These are phyloP conservation scores for Colostygia pectinataria DNA, from an alignment of 2,888 invertebrate genomes.

Conservation along the genomic window DNA sequence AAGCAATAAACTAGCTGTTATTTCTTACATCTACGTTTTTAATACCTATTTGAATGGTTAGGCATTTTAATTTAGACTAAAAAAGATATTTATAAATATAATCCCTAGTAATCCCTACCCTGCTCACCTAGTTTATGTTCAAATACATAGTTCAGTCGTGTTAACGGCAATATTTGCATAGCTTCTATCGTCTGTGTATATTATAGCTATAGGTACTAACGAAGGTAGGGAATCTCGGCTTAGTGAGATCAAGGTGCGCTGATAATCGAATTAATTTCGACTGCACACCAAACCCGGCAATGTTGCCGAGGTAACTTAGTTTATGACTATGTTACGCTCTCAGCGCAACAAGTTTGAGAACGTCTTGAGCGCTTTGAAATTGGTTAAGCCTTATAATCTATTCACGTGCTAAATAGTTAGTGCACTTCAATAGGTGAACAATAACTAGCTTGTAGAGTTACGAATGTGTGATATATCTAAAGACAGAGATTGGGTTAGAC, in stretches of 20 bases:
- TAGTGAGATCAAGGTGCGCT: slow-evolving; percentile 75
- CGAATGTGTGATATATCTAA: slow-evolving; percentile 5
- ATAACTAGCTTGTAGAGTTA: slow-evolving; percentile 10
- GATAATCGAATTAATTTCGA: slow-evolving; percentile 80
- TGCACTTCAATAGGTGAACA: slow-evolving; percentile 37
- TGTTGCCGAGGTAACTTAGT: slow-evolving; percentile 77
- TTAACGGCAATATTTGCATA: slow-evolving; percentile 52
- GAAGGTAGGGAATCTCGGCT: slow-evolving; percentile 71
- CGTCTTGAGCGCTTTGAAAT: slow-evolving; percentile 78
- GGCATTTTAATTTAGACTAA: too few relatives aligned
- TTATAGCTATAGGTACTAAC: slow-evolving; percentile 50
- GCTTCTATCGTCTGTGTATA: slow-evolving; percentile 23
- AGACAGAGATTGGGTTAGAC: slow-evolving; percentile 10
- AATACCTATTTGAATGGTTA: too few relatives aligned
- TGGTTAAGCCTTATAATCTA: slow-evolving; percentile 59
- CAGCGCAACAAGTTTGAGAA: slow-evolving; percentile 77
- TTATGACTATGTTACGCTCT: slow-evolving; percentile 77
- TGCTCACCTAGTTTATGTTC: too few relatives aligned
- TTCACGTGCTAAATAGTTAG: slow-evolving; percentile 33
- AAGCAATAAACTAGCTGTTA: too few relatives aligned
- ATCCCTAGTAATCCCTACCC: too few relatives aligned
- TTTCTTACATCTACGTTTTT: too few relatives aligned
- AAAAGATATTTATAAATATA: too few relatives aligned
- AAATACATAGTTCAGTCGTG: slow-evolving; percentile 38
- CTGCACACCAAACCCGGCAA: slow-evolving; percentile 66